Evolutionary conservation across 2,113 vertebrate genomes (phyloP), one percentile per base, ranked within the genome.

Genomic region (Mus spicilegus): DNA sequence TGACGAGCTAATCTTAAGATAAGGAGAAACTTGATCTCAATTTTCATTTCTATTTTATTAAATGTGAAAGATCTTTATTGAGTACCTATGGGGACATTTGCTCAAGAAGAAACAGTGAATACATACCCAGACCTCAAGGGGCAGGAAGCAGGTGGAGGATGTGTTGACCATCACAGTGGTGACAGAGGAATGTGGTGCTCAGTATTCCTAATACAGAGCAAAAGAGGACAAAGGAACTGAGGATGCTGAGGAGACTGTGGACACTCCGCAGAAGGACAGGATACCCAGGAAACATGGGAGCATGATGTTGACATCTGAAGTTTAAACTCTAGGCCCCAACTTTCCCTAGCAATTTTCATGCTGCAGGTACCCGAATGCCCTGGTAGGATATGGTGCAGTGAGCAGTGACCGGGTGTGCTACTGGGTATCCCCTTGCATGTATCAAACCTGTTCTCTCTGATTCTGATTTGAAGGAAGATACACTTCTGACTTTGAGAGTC

Each of bases 31-130:
- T 1, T 19, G 0, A 95, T 84, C 65, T 75, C 33, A 7, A 63
- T 24, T 70, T 94, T 93, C 77, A 63, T 85, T 84, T 72, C 54
- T 54, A 14, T 84, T 95, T 93, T 54, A 72, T 84, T 46, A 77
- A 94, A 54, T 36, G 93, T 39, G 61, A 80, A 78, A 94, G 42
- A 77, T 19, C 1, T 87, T 89, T 76, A 76, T 0, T 16, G 80
- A 92, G 63, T 30, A 91, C 7, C 11, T 61, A 80, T 1, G 36
- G 24, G 24, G 26, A 12, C 70, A 19, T 56, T 73, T 75, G 75
- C 30, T 39, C 30, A 89, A 87, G 58, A 95, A 92, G 11, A 85
- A 63, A 58, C 7, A 28, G 1, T 70, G 33, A 67, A 56, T 49
- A 33, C 16, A 85, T 56, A 58, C 22, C 54, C 20, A 22, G 80